These are phyloP conservation scores for Premnoplex brunnescens DNA, from an alignment of 2,797 vertebrate genomes.

Conservation along the genomic window DNA sequence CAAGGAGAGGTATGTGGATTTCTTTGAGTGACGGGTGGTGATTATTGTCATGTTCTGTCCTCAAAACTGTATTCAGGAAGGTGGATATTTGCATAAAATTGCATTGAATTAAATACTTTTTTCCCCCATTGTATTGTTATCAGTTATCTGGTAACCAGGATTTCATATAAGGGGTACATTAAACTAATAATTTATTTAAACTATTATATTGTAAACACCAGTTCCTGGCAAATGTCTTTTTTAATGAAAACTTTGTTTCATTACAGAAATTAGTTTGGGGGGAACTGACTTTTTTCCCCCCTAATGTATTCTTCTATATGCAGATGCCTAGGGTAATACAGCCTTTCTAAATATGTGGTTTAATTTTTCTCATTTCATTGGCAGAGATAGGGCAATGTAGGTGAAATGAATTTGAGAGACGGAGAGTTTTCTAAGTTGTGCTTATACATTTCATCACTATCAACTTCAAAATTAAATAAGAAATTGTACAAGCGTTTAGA, in stretches of 20 bases:
- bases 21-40: neutral
- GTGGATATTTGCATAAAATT: neutral
- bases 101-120: neutral
- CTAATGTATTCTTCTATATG: neutral
- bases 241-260: neutral
- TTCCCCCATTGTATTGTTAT: neutral
- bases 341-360: neutral
- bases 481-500: neutral
- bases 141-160: neutral
- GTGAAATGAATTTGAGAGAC: neutral
- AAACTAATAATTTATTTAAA: neutral
- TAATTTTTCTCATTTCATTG: neutral
- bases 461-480: neutral
- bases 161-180: neutral
- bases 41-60: neutral
- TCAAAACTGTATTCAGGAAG: neutral
- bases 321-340: neutral
- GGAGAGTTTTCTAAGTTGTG: neutral
- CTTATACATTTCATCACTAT: neutral
- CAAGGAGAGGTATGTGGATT: neutral
- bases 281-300: neutral
- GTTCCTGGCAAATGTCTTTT: neutral
- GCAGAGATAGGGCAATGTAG: neutral
- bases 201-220: neutral
- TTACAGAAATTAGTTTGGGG: neutral